Base-by-base conservation (phyloP, 2,113 vertebrate genomes). In the Nothobranchius furzeri region DNA sequence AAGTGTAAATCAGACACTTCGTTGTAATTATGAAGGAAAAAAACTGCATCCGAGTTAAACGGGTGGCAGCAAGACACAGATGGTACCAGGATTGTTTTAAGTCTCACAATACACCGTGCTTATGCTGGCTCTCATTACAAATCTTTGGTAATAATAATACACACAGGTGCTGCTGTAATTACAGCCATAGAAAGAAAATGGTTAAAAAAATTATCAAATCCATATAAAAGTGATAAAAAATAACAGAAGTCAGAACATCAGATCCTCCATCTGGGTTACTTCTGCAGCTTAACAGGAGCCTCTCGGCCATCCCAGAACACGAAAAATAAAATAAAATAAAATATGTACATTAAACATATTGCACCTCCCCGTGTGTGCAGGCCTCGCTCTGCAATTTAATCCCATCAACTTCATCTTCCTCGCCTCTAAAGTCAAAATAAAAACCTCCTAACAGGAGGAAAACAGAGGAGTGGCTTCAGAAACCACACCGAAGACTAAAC, bases 211-310 rank as follows among this genome's bases (percentile, higher is more conserved):
- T 73, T 3, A 73, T 57, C 40, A 80, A 82, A 79, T 86, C 76
- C 55, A 82, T 93, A 94, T 89, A 93, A 94, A 94, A 92, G 90
- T 92, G 89, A 82, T 89, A 90, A 91, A 89, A 74, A 70, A 73
- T 79, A 84, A 70, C 30, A 30, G 2, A 30, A 30, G 30, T 30
- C 30, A 30, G 30, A 30, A 9, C 13, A 89, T 37, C 87, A 71
- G 78, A 1, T 51, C 48, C 55, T 61, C 58, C 30, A 30, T 42
- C 43, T 12, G 12, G 3, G 43, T 45, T 61, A 24, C 59, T 20
- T 30, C 57, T 62, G 53, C 45, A 64, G 67, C 25, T 62, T 4
- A n/a, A 45, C 43, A 45, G 10, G 13, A 6, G 49, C 15, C 40
- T 40, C 10, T n/a, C 43, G 42, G 24, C 25, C 50, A 47, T 58